Conservation (phyloP, 2,888 invertebrate species). For the Calameuta idolon region DNA sequence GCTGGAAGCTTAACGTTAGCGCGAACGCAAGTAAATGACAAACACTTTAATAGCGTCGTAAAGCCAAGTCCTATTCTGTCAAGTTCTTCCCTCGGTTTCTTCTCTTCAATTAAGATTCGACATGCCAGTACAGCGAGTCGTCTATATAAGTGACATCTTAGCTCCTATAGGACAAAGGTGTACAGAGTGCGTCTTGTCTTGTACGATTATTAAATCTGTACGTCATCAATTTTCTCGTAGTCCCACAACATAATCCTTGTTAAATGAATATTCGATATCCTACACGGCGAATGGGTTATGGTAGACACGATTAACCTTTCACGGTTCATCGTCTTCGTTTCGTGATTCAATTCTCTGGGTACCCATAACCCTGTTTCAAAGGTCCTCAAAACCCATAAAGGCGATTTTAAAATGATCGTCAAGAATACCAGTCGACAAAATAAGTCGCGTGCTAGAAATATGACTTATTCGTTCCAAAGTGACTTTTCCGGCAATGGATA, state of each 20-base stretch:
- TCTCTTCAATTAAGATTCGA: background rate
- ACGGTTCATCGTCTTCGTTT: background rate
- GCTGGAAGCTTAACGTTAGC: background rate
- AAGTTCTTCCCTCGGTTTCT: slow-evolving; percentile 19
- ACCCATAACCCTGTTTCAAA: background rate
- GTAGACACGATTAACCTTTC: background rate
- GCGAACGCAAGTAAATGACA: slow-evolving; percentile 23
- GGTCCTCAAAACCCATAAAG: background rate
- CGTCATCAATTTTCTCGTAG: background rate
- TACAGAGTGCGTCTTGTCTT: background rate
- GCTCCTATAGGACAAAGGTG: background rate
- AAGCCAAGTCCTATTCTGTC: slow-evolving; percentile 23
- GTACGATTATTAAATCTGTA: background rate
- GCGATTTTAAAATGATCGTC: background rate
- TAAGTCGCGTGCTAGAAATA: background rate
- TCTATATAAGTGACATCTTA: background rate
- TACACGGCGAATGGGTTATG: background rate
- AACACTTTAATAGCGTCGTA: slow-evolving; percentile 28
- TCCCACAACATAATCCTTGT: background rate
- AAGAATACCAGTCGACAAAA: background rate
- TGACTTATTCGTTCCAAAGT: background rate
- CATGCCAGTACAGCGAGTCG: background rate
- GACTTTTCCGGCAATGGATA: background rate
- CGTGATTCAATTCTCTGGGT: background rate
- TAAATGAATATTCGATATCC: background rate